These are phyloP conservation scores for Columba janthina DNA, from an alignment of 2,113 vertebrate species.

Conservation along the genomic window DNA sequence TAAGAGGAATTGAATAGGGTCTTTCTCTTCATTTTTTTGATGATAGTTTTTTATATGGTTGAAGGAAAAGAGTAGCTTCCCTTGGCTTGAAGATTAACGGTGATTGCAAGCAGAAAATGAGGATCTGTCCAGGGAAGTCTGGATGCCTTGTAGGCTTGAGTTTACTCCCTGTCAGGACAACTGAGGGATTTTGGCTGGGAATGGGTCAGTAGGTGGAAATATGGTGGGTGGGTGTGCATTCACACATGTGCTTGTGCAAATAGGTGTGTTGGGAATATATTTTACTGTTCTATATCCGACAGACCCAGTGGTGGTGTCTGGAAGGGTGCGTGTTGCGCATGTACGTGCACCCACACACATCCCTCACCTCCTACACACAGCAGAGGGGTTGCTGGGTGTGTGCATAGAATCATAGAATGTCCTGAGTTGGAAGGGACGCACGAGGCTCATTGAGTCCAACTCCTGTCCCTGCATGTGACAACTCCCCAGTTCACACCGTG, in stretches of 20 bases:
- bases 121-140: neutral
- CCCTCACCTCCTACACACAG: neutral
- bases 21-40: neutral
- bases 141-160: neutral
- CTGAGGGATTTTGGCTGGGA: neutral
- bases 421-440: too few species aligned
- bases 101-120: neutral
- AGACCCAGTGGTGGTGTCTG: neutral
- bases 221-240: neutral
- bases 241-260: rapidly evolving
- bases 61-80: neutral
- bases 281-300: neutral
- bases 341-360: neutral
- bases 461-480: too few species aligned
- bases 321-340: neutral
- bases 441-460: too few species aligned
- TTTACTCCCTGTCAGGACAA: neutral
- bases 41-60: neutral
- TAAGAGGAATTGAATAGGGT: neutral
- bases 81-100: neutral
- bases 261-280: neutral
- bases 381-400: neutral
- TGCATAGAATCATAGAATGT: too few species aligned
- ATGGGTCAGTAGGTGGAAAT: neutral
- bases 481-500: too few species aligned